Evolutionary conservation across 2,888 invertebrate genomes (phyloP).

Genomic region (Pandemis cinnamomeana): DNA sequence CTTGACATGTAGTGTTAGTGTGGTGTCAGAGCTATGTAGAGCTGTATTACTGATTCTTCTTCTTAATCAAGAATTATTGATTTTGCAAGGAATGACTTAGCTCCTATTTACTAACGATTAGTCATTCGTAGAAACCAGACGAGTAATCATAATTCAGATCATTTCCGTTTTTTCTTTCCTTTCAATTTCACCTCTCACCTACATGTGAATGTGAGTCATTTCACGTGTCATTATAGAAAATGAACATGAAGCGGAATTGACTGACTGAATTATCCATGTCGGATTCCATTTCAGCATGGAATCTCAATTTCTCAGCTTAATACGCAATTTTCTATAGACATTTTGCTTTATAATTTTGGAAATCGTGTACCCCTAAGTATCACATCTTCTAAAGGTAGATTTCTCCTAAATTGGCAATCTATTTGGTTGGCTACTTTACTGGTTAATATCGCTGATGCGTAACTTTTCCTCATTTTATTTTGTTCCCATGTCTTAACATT

Average conservation of each 20-base stretch:
- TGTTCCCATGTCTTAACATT: neutral
- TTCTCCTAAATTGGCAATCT: too few relatives aligned
- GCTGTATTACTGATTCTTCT: too few relatives aligned
- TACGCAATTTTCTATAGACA: neutral
- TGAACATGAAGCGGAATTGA: slow-evolving; percentile 5
- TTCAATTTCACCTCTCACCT: slow-evolving; percentile 37
- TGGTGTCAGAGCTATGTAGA: too few relatives aligned
- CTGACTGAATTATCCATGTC: slow-evolving; percentile 34
- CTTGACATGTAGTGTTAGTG: too few relatives aligned
- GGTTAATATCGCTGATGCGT: neutral
- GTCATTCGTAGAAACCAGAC: slow-evolving; percentile 12
- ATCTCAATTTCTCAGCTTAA: slow-evolving; percentile 17
- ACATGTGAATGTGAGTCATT: slow-evolving; percentile 16
- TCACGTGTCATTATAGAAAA: slow-evolving; percentile 32
- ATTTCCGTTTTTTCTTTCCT: slow-evolving; percentile 29
- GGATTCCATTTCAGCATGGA: slow-evolving; percentile 30
- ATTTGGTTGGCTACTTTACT: neutral
- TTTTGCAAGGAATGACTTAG: neutral
- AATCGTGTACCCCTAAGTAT: neutral
- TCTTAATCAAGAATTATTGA: neutral
- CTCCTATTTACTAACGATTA: slow-evolving; percentile 3
- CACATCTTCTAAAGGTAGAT: too few relatives aligned
- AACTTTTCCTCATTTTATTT: slow-evolving; percentile 2
- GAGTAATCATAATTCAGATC: neutral
- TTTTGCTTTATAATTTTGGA: neutral